A percentile compares a stretch with the other conserved stretches of the same genome.
These are phyloP conservation scores for Synaphobranchus kaupii DNA, from an alignment of 2,797 vertebrate species.

Conservation along the genomic window DNA sequence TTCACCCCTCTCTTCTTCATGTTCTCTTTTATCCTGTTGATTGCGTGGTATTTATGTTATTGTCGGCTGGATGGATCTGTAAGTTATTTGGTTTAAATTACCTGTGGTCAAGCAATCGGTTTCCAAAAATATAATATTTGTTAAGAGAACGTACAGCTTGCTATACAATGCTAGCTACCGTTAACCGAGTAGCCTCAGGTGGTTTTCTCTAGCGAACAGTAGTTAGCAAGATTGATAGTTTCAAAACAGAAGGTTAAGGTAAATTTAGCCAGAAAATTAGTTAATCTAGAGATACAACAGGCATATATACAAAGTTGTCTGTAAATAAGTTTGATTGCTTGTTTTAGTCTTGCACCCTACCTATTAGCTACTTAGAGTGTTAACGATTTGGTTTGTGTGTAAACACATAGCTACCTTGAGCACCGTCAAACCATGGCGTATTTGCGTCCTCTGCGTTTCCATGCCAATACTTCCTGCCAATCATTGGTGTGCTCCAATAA, in stretches of 20 bases:
- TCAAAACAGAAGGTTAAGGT: neutral
- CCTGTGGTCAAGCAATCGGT: neutral
- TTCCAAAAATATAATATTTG: neutral
- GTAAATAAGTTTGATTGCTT: neutral
- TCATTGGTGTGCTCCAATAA: neutral
- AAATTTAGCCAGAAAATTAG: neutral
- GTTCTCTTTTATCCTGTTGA: neutral
- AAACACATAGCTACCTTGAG: conserved; percentile 13
- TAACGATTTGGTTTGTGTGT: neutral
- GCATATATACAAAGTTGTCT: neutral
- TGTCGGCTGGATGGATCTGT: neutral
- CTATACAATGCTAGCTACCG: neutral
- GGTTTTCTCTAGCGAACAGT: neutral
- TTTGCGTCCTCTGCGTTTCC: conserved; percentile 11
- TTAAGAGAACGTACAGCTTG: neutral
- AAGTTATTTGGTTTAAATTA: neutral
- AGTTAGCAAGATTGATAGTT: neutral
- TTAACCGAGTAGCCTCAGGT: neutral
- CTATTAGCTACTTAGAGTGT: neutral
- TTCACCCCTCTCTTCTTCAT: conserved; percentile 64
- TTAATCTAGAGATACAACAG: neutral
- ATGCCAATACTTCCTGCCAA: conserved; percentile 1
- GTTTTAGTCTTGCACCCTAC: neutral
- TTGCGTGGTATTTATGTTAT: neutral
- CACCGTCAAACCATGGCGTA: neutral